phyloP scores from a whole-genome alignment of 2,113 vertebrate species.

The Zosterops borbonicus region DNA sequence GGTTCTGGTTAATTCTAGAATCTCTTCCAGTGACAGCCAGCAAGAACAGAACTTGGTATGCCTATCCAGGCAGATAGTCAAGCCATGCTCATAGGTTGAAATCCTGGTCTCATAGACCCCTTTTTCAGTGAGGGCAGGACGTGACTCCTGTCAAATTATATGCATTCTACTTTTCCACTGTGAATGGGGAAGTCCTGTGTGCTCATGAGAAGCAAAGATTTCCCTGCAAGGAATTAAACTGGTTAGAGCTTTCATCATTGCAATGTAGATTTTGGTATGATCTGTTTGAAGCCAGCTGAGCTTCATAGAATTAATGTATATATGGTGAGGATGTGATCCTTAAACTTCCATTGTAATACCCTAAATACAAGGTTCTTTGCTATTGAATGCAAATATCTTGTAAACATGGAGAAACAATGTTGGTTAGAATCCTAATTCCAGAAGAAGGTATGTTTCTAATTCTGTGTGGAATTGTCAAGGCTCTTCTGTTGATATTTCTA shows the following conservation, averaged over 20 bases:
- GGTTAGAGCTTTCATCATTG: fast-evolving
- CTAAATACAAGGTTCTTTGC: neutral
- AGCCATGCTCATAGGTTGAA: neutral
- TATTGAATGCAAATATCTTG: neutral
- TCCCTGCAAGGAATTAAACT: neutral
- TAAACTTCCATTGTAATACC: neutral
- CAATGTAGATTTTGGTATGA: no score
- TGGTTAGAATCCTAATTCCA: neutral
- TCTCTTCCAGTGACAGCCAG: neutral
- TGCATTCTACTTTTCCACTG: neutral
- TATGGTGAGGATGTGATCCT: neutral
- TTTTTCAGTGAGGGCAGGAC: neutral
- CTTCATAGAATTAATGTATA: neutral
- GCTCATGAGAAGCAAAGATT: neutral
- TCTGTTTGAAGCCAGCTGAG: neutral
- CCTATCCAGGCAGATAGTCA: neutral
- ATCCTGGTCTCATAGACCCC: neutral
- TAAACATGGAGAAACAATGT: neutral
- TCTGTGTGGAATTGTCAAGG: neutral
- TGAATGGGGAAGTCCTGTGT: neutral
- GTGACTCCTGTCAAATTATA: neutral
- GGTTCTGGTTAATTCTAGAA: neutral
- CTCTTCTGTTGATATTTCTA: neutral
- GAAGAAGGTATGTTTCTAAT: neutral
- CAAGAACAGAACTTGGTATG: fast-evolving